Evolutionary conservation across 1,140 invertebrate genomes (phyloP), one percentile per base, ranked within the genome.

Genomic region (Drosophila kohkoa): DNA sequence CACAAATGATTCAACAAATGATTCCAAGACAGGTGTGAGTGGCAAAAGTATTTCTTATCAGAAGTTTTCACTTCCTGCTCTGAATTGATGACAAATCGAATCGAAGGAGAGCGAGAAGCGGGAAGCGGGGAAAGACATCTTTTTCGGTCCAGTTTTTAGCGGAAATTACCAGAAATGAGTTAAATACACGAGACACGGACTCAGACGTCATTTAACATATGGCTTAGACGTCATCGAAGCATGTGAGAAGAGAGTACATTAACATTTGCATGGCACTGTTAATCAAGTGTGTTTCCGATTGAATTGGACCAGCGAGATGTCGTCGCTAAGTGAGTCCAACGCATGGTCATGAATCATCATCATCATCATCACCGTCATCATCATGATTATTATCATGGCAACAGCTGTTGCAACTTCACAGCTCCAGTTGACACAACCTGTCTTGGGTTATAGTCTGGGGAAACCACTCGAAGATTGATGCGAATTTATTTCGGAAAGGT

Each of bases 261-360:
- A 66, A 65, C 69, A 72, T 85, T 86, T 69, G 71, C 82, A 81
- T 46, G 64, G 16, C 62, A 79, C 85, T 63, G 82, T 87, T 87
- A 87, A 87, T 88, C 63, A 74, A 45, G 60, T 51, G 60, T 65
- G 60, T 65, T 51, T 57, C 35, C 46, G 45, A 13, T 45, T 10
- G n/a, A 11, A 15, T 11, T 3, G 20, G 30, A 32, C 16, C 15
- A 10, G 10, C 11, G 49, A 57, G 52, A 65, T 16, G 75, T 71
- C 83, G 75, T 85, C 74, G 70, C 67, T 66, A 73, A 65, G 32
- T 67, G 69, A 45, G 28, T 60, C 20, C 58, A 30, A 32, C 5
- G 8, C 13, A 41, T 65, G 59, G 30, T 49, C 41, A 62, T 86
- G 82, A 86, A 74, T 86, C 83, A 87, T 75, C 5, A 32, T 7